Conservation (phyloP, 2,113 vertebrate genomes). For the Phrynosoma blainvillii region DNA sequence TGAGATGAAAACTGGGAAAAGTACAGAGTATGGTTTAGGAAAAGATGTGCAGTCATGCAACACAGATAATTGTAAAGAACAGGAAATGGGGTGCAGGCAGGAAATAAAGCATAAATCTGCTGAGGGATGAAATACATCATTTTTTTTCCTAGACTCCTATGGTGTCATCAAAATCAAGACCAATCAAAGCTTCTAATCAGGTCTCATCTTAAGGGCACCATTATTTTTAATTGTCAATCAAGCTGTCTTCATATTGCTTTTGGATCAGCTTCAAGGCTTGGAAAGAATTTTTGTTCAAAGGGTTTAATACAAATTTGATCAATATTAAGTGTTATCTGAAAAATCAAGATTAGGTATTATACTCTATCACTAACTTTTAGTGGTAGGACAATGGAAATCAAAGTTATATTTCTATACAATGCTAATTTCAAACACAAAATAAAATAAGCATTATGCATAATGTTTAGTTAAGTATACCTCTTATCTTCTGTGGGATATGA, state of each 20-base stretch:
- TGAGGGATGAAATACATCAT: not conserved
- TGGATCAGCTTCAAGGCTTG: not conserved
- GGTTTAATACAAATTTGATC: not conserved
- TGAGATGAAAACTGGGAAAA: not conserved
- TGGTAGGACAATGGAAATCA: not conserved
- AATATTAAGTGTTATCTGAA: not conserved
- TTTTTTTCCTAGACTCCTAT: not conserved
- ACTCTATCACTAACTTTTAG: not conserved
- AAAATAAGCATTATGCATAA: not conserved
- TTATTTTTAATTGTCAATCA: not conserved
- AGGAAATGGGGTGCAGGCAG: not conserved
- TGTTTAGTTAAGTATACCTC: slow-evolving; percentile 38
- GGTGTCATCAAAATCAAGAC: not conserved
- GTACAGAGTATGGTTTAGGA: not conserved
- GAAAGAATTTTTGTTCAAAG: not conserved
- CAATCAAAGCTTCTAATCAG: not conserved
- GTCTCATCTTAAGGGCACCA: not conserved
- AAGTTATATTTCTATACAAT: not conserved
- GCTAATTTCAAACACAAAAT: not conserved
- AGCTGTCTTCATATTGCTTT: not conserved
- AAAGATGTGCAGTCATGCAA: not conserved
- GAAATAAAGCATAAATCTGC: not conserved
- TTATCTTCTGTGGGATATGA: slow-evolving; percentile 5
- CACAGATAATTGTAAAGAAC: not conserved
- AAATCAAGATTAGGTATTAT: not conserved